Evolutionary conservation across 2,797 vertebrate genomes (phyloP), one percentile per base, ranked within the genome.

Genomic region (Eutrigla gurnardus): DNA sequence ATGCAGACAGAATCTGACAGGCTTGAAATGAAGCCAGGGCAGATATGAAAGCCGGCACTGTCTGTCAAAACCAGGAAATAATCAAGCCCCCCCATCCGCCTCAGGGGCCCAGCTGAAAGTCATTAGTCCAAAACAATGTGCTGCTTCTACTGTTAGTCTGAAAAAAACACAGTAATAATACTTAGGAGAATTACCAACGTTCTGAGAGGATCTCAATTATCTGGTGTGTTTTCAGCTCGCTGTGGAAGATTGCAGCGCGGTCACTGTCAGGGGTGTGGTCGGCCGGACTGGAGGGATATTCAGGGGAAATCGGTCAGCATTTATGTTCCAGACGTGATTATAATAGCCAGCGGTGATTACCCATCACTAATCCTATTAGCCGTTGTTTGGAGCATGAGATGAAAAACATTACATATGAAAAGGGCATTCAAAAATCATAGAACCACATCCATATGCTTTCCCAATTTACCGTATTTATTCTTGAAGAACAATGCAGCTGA

Each of bases 11-110:
- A 95, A 94, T 94, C 78, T 95, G 96, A 96, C 93, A 93, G 94
- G 87, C 70, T 89, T 96, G 96, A 95, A 94, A 73, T 67, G 73
- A 86, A 89, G 94, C 96, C 96, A 96, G 94, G 75, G 86, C 80
- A 93, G 94, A 95, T 94, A 96, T 94, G 96, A 93, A 95, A 96
- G 95, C 93, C 89, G 95, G 93, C 94, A 94, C 92, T 96, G 96
- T 96, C 96, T 96, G 96, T 96, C 95, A 96, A 96, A 96, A 91
- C 91, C 95, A 94, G 94, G 94, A 96, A 96, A 94, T 97, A 96
- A 96, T 96, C 94, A 94, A 5, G 32, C 9, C 90, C 94, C 95
- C 93, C 91, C 66, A 39, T 93, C 84, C 95, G 94, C 95, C 94
- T 95, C 92, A 93, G 93, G 93, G 93, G 77, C 88, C 92, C 97